Evolutionary conservation across 2,888 invertebrate genomes (phyloP).

Genomic region (Spilosoma lubricipeda): DNA sequence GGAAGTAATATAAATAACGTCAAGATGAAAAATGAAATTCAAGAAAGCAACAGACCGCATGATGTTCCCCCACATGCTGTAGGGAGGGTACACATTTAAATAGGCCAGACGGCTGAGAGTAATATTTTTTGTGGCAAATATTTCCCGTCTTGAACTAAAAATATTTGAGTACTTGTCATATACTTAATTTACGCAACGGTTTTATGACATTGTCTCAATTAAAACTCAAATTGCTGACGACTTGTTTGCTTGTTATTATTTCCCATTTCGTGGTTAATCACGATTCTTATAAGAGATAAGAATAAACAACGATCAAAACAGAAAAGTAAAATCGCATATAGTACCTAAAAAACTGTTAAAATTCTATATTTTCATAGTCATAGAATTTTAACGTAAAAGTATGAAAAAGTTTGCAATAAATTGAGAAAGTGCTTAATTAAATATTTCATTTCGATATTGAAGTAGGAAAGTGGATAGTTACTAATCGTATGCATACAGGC

Average conservation of each 20-base stretch:
- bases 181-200: background rate
- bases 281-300: background rate
- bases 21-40: slow-evolving; percentile 5
- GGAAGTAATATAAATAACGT: background rate
- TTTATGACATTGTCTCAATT: slow-evolving; percentile 9
- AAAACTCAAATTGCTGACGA: background rate
- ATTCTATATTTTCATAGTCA: too few species aligned
- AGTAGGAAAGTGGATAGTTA: background rate
- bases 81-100: background rate
- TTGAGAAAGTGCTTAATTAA: too few species aligned
- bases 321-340: background rate
- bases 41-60: slow-evolving; percentile 1
- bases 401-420: too few species aligned
- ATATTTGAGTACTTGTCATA: background rate
- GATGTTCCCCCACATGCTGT: background rate
- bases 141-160: background rate
- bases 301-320: background rate
- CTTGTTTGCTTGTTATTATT: background rate
- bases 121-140: slow-evolving; percentile 1
- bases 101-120: background rate
- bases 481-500: background rate
- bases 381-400: too few species aligned
- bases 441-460: too few species aligned
- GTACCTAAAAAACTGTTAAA: too few species aligned
- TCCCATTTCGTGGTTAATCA: background rate